These are phyloP conservation scores for Athene noctua DNA, from an alignment of 2,113 vertebrate species.

Conservation along the genomic window DNA sequence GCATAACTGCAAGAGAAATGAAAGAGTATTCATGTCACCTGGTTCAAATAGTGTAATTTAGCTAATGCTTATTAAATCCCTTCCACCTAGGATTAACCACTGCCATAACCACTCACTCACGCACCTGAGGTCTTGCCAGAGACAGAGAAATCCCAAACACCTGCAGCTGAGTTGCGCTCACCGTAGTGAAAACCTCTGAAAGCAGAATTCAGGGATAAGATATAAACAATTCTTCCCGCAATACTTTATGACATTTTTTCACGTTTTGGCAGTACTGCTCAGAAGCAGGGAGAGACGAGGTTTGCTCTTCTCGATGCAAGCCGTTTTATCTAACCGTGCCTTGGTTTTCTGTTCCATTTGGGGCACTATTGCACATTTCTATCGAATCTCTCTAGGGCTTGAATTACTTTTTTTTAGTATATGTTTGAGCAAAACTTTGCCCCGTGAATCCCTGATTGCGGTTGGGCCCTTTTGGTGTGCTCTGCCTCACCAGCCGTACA, in stretches of 20 bases:
- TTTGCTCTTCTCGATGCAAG: not conserved
- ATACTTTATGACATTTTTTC: not conserved
- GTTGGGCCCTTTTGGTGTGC: not conserved
- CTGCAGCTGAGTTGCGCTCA: not conserved
- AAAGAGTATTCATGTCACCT: not conserved
- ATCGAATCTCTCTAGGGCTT: not conserved
- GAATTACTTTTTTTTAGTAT: not conserved
- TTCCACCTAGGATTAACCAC: not conserved
- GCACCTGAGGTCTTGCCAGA: not conserved
- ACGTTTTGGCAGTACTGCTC: not conserved
- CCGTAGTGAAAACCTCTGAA: not conserved
- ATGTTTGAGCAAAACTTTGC: not conserved
- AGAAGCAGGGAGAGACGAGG: not conserved
- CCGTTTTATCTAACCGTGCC: not conserved
- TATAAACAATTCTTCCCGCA: not conserved
- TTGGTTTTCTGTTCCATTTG: not conserved
- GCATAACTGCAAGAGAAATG: not conserved
- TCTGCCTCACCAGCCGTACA: not conserved
- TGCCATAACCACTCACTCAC: not conserved
- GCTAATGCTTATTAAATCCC: not conserved
- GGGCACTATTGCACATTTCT: not conserved
- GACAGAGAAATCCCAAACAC: not conserved
- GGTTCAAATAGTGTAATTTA: not conserved
- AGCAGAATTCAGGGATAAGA: not conserved
- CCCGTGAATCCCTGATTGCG: rapidly evolving